Evolutionary conservation across 2,888 invertebrate genomes (phyloP).

Genomic region (Plagodis pulveraria): DNA sequence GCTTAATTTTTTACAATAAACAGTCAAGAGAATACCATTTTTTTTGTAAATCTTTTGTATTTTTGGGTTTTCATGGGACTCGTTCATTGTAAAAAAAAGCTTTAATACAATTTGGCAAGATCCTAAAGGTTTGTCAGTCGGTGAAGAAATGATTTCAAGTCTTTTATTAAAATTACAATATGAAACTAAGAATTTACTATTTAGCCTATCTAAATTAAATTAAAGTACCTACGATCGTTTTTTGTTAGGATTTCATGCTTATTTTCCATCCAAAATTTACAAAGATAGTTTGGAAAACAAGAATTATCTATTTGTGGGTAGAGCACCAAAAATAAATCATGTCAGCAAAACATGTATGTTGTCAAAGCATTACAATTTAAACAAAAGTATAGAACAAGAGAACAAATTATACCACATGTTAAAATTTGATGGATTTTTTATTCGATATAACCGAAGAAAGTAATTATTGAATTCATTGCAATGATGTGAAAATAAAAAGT

Average conservation of each 20-base stretch:
- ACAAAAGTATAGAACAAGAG: too few relatives aligned
- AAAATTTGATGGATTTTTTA: too few relatives aligned
- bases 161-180: conserved; percentile 45
- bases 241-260: conserved; percentile 40
- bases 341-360: too few relatives aligned
- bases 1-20: conserved; percentile 38
- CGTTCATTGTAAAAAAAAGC: conserved; percentile 36
- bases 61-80: conserved; percentile 40
- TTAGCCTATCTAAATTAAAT: conserved; percentile 30
- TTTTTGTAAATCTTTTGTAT: conserved; percentile 35
- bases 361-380: too few relatives aligned
- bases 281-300: conserved; percentile 14
- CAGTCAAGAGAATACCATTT: conserved; percentile 42
- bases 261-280: conserved; percentile 30
- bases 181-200: conserved; percentile 38
- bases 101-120: conserved; percentile 70
- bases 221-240: conserved; percentile 23
- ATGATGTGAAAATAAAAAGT: too few relatives aligned
- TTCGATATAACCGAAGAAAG: too few relatives aligned
- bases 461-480: too few relatives aligned
- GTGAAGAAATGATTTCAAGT: conserved; percentile 51
- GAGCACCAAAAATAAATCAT: conserved; percentile 2
- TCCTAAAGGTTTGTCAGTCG: conserved; percentile 66
- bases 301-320: conserved; percentile 1
- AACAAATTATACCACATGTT: too few relatives aligned